Percentiles rank a stretch among this genome's conserved stretches.
These are phyloP conservation scores for Ennomos fuscantarius DNA, from an alignment of 2,888 invertebrate species.

Conservation along the genomic window DNA sequence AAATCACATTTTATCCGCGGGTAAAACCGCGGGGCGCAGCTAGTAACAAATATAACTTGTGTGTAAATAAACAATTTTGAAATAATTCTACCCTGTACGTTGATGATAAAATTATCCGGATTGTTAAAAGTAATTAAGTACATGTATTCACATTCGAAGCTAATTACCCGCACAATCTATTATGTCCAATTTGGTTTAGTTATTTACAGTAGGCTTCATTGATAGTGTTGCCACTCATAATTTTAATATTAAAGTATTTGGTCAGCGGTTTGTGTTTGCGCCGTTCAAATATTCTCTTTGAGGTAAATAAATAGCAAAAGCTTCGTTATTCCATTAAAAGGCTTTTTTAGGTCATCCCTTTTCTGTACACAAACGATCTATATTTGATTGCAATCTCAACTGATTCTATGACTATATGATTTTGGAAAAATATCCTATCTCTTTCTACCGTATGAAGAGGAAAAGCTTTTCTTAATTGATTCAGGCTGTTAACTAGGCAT, in stretches of 20 bases:
- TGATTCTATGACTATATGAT: no score
- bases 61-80: no score
- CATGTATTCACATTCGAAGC: slow-evolving; percentile 20
- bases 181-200: slow-evolving; percentile 23
- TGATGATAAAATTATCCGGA: not conserved
- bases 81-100: no score
- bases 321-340: no score
- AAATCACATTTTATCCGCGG: no score
- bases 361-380: not conserved
- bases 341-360: not conserved
- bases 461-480: no score
- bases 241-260: slow-evolving; percentile 31
- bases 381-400: no score
- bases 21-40: no score
- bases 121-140: slow-evolving; percentile 18
- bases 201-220: slow-evolving; percentile 23
- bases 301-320: slow-evolving; percentile 5
- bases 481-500: no score
- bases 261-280: slow-evolving; percentile 22
- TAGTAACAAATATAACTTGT: no score
- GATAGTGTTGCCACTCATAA: slow-evolving; percentile 24
- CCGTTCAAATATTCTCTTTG: slow-evolving; percentile 30
- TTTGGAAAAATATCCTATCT: no score
- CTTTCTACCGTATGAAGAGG: no score
- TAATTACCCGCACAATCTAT: slow-evolving; percentile 17